These are phyloP conservation scores for Sylvilagus floridanus DNA, from an alignment of 2,797 vertebrate genomes.

Conservation along the genomic window DNA sequence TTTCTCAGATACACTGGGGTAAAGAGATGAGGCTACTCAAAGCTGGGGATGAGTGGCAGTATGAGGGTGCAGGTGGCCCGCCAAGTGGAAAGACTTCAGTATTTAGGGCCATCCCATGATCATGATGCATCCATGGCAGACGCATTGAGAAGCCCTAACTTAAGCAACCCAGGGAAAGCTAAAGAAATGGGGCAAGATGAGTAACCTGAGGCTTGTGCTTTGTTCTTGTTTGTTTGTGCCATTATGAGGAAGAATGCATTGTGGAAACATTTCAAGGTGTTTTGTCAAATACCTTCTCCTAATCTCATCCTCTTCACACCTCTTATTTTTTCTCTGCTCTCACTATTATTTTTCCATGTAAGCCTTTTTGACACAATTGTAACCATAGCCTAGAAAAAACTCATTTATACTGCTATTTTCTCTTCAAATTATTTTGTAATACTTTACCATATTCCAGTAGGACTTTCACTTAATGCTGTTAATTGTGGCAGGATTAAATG, in stretches of 20 bases:
- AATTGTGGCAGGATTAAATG: constrained; percentile 23
- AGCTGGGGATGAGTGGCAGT: background rate
- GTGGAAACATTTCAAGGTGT: background rate
- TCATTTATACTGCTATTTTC: background rate
- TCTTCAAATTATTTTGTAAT: background rate
- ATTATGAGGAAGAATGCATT: background rate
- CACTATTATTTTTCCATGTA: background rate
- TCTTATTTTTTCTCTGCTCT: background rate
- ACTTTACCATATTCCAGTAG: background rate
- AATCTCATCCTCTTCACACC: background rate
- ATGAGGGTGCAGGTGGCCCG: background rate
- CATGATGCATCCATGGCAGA: background rate
- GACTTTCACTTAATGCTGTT: background rate
- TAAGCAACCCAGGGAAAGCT: background rate
- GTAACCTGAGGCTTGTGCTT: background rate
- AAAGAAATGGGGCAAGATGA: background rate
- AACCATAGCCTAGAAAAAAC: background rate
- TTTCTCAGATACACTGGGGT: background rate
- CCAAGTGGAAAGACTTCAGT: background rate
- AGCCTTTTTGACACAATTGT: background rate
- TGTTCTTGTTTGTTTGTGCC: background rate
- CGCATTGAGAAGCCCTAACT: background rate
- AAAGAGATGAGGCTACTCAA: background rate
- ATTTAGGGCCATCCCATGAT: background rate
- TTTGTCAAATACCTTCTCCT: background rate